phyloP scores from a whole-genome alignment of 1,140 invertebrate species.

The Bombus pascuorum region DNA sequence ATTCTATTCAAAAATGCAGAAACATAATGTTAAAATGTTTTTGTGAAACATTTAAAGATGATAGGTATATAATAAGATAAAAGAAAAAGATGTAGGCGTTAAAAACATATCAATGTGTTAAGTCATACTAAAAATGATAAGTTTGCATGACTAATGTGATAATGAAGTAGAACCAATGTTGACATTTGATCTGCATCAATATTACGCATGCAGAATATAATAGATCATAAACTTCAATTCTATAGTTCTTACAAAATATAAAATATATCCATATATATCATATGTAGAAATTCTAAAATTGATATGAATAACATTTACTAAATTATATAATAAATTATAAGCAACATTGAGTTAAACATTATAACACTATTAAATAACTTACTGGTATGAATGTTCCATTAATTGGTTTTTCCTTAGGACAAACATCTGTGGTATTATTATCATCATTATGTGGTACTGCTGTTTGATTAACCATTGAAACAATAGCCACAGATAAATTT shows the following conservation, averaged over 20 bases:
- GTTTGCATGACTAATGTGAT: constrained; percentile 31
- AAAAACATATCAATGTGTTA: background rate
- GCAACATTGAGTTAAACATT: background rate
- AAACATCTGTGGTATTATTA: constrained; percentile 84
- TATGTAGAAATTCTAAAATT: background rate
- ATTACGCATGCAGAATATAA: background rate
- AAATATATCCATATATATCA: background rate
- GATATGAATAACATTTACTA: background rate
- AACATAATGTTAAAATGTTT: background rate
- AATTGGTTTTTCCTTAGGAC: constrained; percentile 80
- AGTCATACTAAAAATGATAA: constrained; percentile 39
- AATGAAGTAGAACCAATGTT: constrained; percentile 1
- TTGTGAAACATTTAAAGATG: background rate
- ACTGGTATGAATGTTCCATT: constrained; percentile 85
- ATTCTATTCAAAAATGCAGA: constrained; percentile 4
- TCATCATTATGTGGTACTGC: constrained; percentile 84
- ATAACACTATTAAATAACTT: constrained; percentile 67
- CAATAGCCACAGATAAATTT: constrained; percentile 96
- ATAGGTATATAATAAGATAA: constrained; percentile 24
- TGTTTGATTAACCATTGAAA: constrained; percentile 95
- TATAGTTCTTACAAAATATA: background rate
- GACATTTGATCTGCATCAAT: constrained; percentile 32
- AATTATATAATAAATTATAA: background rate
- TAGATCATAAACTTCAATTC: background rate
- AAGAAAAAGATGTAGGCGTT: constrained; percentile 2